These are phyloP conservation scores for Smutsia temminckii DNA, from an alignment of 2,797 vertebrate genomes.

Conservation along the genomic window DNA sequence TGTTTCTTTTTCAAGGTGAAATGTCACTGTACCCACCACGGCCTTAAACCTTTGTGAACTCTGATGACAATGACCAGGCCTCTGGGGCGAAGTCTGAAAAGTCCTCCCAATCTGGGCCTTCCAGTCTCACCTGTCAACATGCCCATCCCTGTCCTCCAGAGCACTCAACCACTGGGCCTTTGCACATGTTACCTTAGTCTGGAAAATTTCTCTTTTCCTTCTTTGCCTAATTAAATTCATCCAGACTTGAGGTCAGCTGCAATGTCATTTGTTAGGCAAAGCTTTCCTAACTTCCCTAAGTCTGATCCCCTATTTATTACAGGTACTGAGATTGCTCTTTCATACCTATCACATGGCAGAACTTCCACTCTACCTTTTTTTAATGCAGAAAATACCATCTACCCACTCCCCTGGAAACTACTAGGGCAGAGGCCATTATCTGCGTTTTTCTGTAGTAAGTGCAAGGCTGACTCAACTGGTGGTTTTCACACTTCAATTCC, in stretches of 20 bases:
- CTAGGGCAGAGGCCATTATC: background rate
- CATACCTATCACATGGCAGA: accelerated
- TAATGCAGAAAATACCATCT: background rate
- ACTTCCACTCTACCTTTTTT: background rate
- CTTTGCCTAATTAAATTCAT: background rate
- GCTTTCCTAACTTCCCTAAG: background rate
- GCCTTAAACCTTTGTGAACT: background rate
- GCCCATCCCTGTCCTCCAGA: background rate
- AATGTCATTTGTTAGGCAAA: background rate
- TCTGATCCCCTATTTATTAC: background rate
- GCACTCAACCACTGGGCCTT: background rate
- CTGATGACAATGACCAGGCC: background rate
- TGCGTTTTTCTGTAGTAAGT: background rate
- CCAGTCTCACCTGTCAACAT: too few species aligned
- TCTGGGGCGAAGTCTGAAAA: background rate
- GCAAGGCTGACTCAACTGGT: background rate
- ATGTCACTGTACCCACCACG: background rate
- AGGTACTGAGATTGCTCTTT: background rate
- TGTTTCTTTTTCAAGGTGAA: background rate
- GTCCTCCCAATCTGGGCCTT: background rate
- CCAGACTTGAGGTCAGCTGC: background rate
- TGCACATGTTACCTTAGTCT: background rate
- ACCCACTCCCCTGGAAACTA: accelerated
- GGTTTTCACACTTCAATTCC: background rate
- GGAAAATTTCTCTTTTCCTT: background rate